Base-by-base conservation (phyloP, 2,888 invertebrate genomes). In the Callyntrura guangdongensis region DNA sequence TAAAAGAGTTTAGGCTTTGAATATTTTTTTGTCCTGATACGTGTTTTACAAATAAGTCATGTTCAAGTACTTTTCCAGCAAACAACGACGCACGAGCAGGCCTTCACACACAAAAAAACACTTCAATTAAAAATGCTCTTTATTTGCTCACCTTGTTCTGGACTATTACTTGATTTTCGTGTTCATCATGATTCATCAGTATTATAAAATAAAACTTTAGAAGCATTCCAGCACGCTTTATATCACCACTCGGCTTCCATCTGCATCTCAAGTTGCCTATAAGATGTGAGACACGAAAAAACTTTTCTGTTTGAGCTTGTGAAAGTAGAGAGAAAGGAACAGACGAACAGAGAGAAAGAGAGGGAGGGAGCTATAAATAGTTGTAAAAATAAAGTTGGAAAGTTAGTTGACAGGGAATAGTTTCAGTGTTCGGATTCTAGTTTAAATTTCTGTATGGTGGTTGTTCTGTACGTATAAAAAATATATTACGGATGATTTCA, bases 291-390 rank as follows among this genome's bases (percentile, higher is more conserved):
- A 25, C 25, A 12, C 11, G 64, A 3, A 25, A 64, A 74, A 77
- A 77, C 22, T 77, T 77, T 77, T 64, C 11, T 74, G 27, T 69
- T 69, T 69, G 36, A 47, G 49, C 12, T 11, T 22, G 61, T 61
- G 61, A 20, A 2, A 8, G n/a, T 17, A 17, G 17, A 11, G 61
- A 3, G 17, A 17, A n/a, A 9, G 2, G 45, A 72, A 17, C n/a
- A 72, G 72, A n/a, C 17, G 11, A 3, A n/a, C n/a, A n/a, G 59
- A 69, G 36, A 36, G 36, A 36, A 6, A 36, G 36, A 36, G 36
- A 36, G 6, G 36, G 36, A n/a, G 69, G 17, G 12, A 45, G 47
- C 11, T 22, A 77, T 25, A 77, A 77, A 77, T 69, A 11, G 36
- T 36, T 11, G 25, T 22, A 25, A 77, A 77, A 53, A 53, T 53